Evolutionary conservation across 2,113 vertebrate species (phyloP), one percentile per base, ranked within the genome.

Genomic region (Aptenodytes patagonicus): DNA sequence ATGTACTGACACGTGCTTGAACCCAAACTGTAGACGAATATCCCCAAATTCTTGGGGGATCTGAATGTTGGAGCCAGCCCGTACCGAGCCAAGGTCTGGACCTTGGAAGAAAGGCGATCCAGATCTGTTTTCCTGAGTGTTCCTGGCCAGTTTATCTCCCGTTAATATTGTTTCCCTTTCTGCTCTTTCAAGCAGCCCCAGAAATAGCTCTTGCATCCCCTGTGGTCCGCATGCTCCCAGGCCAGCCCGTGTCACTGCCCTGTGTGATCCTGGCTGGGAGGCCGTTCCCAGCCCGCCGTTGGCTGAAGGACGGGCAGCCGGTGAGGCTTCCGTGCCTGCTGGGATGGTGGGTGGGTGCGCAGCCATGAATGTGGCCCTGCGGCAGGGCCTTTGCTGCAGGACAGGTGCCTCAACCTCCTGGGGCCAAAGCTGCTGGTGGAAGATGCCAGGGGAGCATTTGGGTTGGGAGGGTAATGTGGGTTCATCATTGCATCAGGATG

Each of bases 201-300:
- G 94, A 99, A 92, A 97, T 99, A 49, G 99, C 98, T 71, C 97
- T 97, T 5, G 92, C 98, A 13, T 89, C 98, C 29, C 93, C 98
- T 0, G 55, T 97, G 21, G 89, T 99, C 72, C 98, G 80, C 11
- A 98, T 94, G 5, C 95, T 98, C 38, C 93, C 96, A 17, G 98
- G 99, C 49, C 99, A 99, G 86, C 98, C 99, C 0, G 97, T 99
- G 55, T 98, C 98, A 2, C 97, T 99, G 95, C 98, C 99, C 20
- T 99, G 99, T 1, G 95, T 99, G 95, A 38, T 99, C 80, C 87
- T 99, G 97, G 98, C 98, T 1, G 99, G 99, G 51, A 98, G 97
- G 71, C 99, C 99, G 0, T 97, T 98, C 60, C 99, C 99, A 1
- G 98, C 98, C 17, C 98, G 99, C 77, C 98, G 82, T 91, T 99